Base-by-base conservation (phyloP, 2,113 vertebrate genomes). In the Callocephalon fimbriatum region DNA sequence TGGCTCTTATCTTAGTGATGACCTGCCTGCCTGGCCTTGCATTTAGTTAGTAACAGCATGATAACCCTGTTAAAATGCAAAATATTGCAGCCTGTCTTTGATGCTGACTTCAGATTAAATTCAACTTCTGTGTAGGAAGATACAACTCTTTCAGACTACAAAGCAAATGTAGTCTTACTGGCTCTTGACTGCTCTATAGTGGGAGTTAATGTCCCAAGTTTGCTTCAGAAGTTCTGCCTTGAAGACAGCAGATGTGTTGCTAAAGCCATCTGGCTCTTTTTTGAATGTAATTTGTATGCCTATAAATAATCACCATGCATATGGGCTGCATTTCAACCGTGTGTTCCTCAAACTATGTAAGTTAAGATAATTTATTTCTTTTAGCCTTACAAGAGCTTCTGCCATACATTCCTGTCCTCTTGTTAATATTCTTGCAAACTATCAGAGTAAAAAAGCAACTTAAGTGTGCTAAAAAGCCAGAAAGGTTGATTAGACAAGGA, bases 221-320 rank as follows among this genome's bases (percentile, higher is more conserved):
- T 97, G 59, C 90, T 91, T 97, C 84, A 93, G 86, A 97, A 96
- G 87, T 95, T 97, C 85, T 97, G 75, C 86, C 92, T 96, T 95
- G 87, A 97, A 97, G 90, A 94, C 78, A 96, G 95, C 95, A 98
- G 97, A 97, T 98, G 97, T 98, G 96, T 86, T 96, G 95, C 93
- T 92, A 42, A 83, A 97, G 93, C 98, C 98, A 98, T 98, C 97
- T 98, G 98, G 95, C 95, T 97, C 93, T 95, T 96, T 94, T 96
- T 96, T 68, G 77, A 93, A 98, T 96, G 95, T 97, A 96, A 97
- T 98, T 98, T 97, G 91, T 96, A 97, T 95, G 95, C 88, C 98
- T 98, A 97, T 97, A 97, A 98, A 98, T 98, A 98, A 97, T 96
- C 98, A 96, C 51, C 71, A 95, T 84, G 92, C 96, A 94, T 97